Base-by-base conservation (phyloP, 2,797 vertebrate species). In the Lerista edwardsae region DNA sequence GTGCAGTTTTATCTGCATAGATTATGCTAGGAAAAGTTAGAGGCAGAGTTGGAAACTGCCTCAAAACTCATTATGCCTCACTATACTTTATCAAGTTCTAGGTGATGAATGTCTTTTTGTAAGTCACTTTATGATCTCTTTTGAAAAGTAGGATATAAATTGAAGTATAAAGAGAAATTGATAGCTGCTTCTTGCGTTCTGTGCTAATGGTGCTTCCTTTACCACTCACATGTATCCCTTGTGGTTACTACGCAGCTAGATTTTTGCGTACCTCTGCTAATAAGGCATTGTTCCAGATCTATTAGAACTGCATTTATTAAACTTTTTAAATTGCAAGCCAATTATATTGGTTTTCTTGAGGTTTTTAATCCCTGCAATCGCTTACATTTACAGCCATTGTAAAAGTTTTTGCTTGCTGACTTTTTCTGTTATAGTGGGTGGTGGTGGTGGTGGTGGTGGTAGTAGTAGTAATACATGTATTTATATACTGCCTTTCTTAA, bases 241-340 rank as follows among this genome's bases (percentile, higher is more conserved):
- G 7, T 36, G 3, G 36, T 41, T 69, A 27, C 59, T n/a, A 31
- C 39, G 6, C 36, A 61, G 31, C 14, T 81, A 73, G 41, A 29
- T 62, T 72, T 82, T 51, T 36, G 11, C 5, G 14, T 84, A 36
- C 31, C 34, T 68, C 17, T 83, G 41, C 21, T 36, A 27, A 55
- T 64, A 27, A n/a, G 27, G 3, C 34, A 68, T 75, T 6, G 3
- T 68, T 83, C 34, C 7, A 68, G 27, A 29, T 47, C 2, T 62
- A n/a, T 61, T 73, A 61, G 55, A 55, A 41, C 34, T 68, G 27
- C 29, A 83, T 29, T 83, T 83, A 17, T 73, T 67, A 75, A 65
- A 55, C 12, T 23, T 47, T n/a, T 67, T 55, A 11, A 10, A n/a
- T 44, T 59, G 8, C 3, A 7, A 29, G 31, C 51, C 55, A 41